Base-by-base conservation (phyloP, 2,888 invertebrate species). In the Abrostola triplasia region DNA sequence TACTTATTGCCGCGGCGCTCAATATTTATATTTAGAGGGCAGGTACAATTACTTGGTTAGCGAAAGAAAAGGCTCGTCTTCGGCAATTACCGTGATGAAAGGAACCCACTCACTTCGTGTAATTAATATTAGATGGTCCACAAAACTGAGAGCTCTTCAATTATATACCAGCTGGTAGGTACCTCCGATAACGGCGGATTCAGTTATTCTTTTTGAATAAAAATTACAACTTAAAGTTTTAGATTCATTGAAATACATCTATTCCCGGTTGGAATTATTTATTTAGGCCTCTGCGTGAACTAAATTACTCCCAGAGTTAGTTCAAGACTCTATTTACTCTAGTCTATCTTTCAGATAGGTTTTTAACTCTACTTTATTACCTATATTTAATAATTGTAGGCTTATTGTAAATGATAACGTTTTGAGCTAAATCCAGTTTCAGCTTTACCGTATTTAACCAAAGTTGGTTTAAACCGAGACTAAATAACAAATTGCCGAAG, bases 91-190 rank as follows among this genome's bases (percentile, higher is more conserved):
- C 13, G 13, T 10, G 13, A 63, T 76, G 57, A 69, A 63, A 64
- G 57, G 13, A 6, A 12, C 13, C 44, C 38, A 36, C 60, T 58
- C 53, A 58, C 58, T 60, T 35, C 11, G 13, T 12, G 9, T 51
- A 57, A 64, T 67, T 64, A 65, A 76, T 65, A 61, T 70, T 56
- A 5, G 54, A 59, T 52, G 41, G 48, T 44, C 50, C 40, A 36
- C 41, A 38, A 42, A 7, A 48, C 51, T 8, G 40, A 56, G 52
- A 49, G 56, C 48, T 54, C 50, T 54, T 55, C 35, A 38, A 42
- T 51, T 24, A 24, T 24, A 24, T 24, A 24, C 24, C 4, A 24
- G 24, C 24, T 24, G 4, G 24, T 1, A 24, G 24, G 24, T 24
- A 24, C 24, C 24, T 24, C 24, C 4, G 24, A 24, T 24, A 24